Conservation (phyloP, 2,113 vertebrate species). For the Microcebus tavaratra region DNA sequence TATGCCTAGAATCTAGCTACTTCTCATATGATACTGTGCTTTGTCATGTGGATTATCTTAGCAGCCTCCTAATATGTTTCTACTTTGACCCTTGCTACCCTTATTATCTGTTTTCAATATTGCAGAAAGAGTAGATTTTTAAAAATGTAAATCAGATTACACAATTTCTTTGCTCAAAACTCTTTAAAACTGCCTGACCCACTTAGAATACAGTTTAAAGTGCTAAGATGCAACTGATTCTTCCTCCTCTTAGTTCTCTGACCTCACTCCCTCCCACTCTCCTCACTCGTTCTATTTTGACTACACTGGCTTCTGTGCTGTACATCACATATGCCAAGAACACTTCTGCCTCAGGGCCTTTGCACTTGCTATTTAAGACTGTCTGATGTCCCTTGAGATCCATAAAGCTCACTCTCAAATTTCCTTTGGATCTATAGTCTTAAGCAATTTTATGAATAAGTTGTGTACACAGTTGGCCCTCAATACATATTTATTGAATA, state of each 20-base stretch:
- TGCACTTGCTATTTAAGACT: not conserved
- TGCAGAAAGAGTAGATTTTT: not conserved
- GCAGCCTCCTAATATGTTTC: not conserved
- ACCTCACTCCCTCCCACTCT: not conserved
- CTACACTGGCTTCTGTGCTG: not conserved
- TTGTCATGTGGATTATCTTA: not conserved
- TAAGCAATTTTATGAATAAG: not conserved
- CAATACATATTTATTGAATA: not conserved
- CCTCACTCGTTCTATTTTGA: not conserved
- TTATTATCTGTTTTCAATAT: not conserved
- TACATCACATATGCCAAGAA: not conserved
- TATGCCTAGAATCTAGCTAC: not conserved
- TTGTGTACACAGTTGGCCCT: not conserved
- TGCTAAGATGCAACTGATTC: not conserved
- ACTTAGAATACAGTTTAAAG: not conserved
- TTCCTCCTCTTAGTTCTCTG: not conserved
- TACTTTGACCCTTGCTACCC: not conserved
- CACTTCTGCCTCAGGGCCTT: not conserved
- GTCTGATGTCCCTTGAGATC: not conserved
- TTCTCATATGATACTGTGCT: not conserved
- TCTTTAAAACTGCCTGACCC: not conserved
- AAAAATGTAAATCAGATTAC: not conserved
- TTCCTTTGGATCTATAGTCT: not conserved
- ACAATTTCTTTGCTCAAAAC: not conserved
- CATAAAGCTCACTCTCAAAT: not conserved